Evolutionary conservation across 1,140 invertebrate genomes (phyloP), one percentile per base, ranked within the genome.

Genomic region (Drosophila subobscura): DNA sequence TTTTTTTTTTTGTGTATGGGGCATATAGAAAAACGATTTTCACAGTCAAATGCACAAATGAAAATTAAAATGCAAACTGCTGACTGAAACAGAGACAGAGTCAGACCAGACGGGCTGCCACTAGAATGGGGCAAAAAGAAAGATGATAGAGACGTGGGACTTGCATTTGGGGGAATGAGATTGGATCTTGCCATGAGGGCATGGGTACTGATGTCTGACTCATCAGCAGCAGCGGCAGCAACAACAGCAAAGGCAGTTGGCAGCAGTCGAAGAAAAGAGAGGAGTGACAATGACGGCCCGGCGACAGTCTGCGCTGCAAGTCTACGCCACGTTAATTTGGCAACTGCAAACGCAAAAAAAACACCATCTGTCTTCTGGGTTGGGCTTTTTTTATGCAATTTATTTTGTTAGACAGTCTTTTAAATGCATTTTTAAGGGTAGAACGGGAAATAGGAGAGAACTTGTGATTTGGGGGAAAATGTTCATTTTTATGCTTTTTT

Each of bases 1-100:
- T 20, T 3, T 49, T 25, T 66, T 58, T 65, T 74, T 44, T 49
- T 29, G 23, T 33, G 8, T 49, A 8, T 66, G 16, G 16, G 33
- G 49, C 6, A 64, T 66, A 81, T 77, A 67, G 73, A 65, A 81
- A 81, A 66, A 49, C 79, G 59, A 70, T 86, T 85, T 79, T 64
- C 72, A 73, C 80, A 64, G 80, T 59, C 80, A 79, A 85, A 85
- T 84, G 79, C 79, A 84, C 76, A 85, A 52, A 79, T 79, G 67
- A 73, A 81, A 71, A 83, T 81, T 53, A 61, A 81, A 72, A 77
- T 75, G 65, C 72, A 77, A 77, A 74, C 55, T 75, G 72, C 71
- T 74, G 72, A 73, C 70, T 75, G 65, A 68, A 64, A 42, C 20
- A 52, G 16, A 55, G 65, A 40, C 42, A 56, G 14, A 41, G 51